Evolutionary conservation across 2,113 vertebrate genomes (phyloP), one percentile per base, ranked within the genome.

Genomic region (Megalops atlanticus): DNA sequence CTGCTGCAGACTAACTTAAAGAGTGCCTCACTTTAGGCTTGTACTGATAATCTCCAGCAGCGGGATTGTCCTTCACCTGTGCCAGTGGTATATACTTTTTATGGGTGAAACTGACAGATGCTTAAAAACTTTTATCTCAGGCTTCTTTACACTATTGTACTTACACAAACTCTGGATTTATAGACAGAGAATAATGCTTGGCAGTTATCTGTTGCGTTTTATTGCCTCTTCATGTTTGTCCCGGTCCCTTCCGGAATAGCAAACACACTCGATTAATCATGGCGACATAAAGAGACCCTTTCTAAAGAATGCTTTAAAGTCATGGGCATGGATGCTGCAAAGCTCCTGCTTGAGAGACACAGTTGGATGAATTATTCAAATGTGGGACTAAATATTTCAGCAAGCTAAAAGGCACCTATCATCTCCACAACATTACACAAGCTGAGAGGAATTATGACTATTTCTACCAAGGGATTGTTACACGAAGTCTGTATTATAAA

Each of bases 361-460:
- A 77, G 4, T 35, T 18, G n/a, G 24, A 80, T 80, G 36, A 80
- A 80, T 49, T 80, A 80, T 80, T 80, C 70, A 80, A 21, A 40
- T 27, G 45, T 74, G 27, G 52, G 14, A 73, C 33, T 54, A 49
- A 52, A 47, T 73, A 80, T 80, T 40, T 80, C 70, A 74, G 69
- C 45, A 39, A 39, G n/a, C 45, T 16, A 47, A 72, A 80, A 70
- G 24, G 14, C 41, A 41, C 40, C 69, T n/a, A 41, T 80, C 78
- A 80, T 80, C 38, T 38, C 43, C 11, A 38, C 12, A 71, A 71
- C 27, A 8, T 33, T 71, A 38, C 70, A 72, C 14, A 21, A 39
- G 21, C 33, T 27, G 18, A 74, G 41, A n/a, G 41, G 16, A n/a
- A 74, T n/a, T 74, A 74, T 74, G n/a, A 24, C 21, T 0, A 40